phyloP scores from a whole-genome alignment of 1,140 invertebrate species.

The Triops cancriformis region DNA sequence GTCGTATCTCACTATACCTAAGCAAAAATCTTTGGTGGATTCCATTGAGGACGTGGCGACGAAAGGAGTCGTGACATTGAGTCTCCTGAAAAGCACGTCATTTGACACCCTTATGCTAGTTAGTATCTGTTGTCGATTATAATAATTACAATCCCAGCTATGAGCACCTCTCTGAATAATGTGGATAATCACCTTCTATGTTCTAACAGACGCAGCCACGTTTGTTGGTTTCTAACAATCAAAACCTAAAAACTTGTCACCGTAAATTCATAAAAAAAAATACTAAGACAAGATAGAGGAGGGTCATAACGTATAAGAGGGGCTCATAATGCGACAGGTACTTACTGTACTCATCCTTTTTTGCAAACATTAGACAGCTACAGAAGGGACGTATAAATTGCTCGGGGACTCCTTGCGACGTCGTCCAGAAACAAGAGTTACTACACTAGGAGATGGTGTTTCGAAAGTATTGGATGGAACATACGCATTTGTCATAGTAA shows the following conservation, averaged over 20 bases:
- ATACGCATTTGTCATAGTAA: not conserved
- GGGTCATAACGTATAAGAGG: too few relatives aligned
- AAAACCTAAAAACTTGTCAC: too few relatives aligned
- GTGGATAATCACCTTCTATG: too few relatives aligned
- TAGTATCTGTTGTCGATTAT: not conserved
- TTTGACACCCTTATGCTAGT: not conserved
- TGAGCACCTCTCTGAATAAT: too few relatives aligned
- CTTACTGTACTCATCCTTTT: too few relatives aligned
- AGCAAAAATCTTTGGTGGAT: constrained; percentile 30
- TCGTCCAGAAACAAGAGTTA: not conserved
- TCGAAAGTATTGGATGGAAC: not conserved
- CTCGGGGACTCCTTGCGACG: not conserved
- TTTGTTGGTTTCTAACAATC: too few relatives aligned
- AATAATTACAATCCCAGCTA: too few relatives aligned
- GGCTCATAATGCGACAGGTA: too few relatives aligned
- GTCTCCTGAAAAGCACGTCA: not conserved
- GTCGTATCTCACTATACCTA: constrained; percentile 34
- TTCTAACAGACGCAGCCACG: too few relatives aligned
- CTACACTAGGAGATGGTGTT: not conserved
- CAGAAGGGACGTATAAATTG: not conserved
- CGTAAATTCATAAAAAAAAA: too few relatives aligned
- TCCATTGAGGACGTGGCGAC: constrained; percentile 31
- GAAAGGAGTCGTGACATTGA: not conserved
- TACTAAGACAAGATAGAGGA: too few relatives aligned
- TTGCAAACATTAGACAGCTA: not conserved